Evolutionary conservation across 1,140 invertebrate species (phyloP).

Genomic region (Homalodisca vitripennis): DNA sequence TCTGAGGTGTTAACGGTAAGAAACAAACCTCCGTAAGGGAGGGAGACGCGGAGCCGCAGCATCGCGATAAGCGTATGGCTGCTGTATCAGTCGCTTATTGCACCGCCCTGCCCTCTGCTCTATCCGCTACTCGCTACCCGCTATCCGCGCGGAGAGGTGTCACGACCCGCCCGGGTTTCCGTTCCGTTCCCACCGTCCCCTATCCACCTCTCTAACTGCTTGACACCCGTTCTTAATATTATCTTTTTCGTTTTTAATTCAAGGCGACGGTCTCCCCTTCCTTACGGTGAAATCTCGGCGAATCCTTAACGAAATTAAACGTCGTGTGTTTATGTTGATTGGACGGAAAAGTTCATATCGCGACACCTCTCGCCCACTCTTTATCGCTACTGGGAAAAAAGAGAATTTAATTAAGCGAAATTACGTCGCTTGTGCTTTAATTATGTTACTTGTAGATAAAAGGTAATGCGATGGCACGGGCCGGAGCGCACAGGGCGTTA

Average conservation of each 20-base stretch:
- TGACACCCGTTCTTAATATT: constrained; percentile 22
- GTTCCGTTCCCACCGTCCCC: constrained; percentile 25
- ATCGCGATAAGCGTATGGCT: too few relatives aligned
- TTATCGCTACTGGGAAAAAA: constrained; percentile 46
- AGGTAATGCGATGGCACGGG: too few relatives aligned
- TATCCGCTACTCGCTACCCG: too few relatives aligned
- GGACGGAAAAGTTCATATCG: constrained; percentile 52
- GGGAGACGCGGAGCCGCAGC: too few relatives aligned
- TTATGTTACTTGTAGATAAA: constrained; percentile 53
- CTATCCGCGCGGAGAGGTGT: too few relatives aligned
- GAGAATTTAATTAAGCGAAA: constrained; percentile 57
- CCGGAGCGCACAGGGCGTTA: too few relatives aligned
- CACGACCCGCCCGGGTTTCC: constrained; percentile 17
- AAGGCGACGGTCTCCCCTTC: constrained; percentile 18
- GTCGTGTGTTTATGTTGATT: constrained; percentile 52
- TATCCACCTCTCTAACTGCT: too few relatives aligned
- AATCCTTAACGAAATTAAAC: constrained; percentile 54
- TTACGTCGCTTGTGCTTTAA: constrained; percentile 56
- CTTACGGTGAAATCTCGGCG: constrained; percentile 51
- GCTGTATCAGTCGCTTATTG: too few relatives aligned
- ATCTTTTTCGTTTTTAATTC: constrained; percentile 30
- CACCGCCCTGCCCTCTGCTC: too few relatives aligned
- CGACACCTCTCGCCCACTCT: constrained; percentile 38
- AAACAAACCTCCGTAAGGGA: too few relatives aligned
- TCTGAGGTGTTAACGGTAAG: too few relatives aligned